Evolutionary conservation across 2,113 vertebrate species (phyloP).

Genomic region (Bufo bufo): DNA sequence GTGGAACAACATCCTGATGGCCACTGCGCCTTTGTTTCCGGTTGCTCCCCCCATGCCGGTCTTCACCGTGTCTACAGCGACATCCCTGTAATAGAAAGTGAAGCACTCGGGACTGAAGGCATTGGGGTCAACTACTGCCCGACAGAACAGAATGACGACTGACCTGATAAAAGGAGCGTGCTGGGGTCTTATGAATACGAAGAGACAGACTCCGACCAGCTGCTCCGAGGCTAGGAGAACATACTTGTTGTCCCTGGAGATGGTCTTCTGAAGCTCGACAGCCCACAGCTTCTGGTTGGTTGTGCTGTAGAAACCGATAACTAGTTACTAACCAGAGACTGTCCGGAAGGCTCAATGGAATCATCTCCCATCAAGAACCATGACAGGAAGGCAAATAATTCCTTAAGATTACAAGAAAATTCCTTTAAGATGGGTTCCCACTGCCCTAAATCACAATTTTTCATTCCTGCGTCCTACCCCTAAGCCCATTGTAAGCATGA

Average conservation of each 20-base stretch:
- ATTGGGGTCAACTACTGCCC: neutral
- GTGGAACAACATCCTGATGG: slow-evolving; percentile 94
- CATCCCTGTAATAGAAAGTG: slow-evolving; percentile 78
- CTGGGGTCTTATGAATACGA: slow-evolving; percentile 94
- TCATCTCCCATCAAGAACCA: too few species aligned
- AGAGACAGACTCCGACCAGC: slow-evolving; percentile 95
- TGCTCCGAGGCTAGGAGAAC: slow-evolving; percentile 97
- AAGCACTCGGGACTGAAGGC: neutral
- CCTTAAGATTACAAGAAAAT: too few species aligned
- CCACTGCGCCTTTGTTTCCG: slow-evolving; percentile 96
- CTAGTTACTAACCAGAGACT: neutral
- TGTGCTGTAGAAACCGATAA: slow-evolving; percentile 75
- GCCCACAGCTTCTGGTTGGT: slow-evolving; percentile 99
- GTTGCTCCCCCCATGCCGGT: slow-evolving; percentile 99
- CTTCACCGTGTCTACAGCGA: slow-evolving; percentile 96
- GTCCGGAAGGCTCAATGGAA: neutral
- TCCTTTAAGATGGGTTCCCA: too few species aligned
- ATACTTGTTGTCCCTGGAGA: slow-evolving; percentile 95
- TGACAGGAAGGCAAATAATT: too few species aligned
- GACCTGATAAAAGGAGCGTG: slow-evolving; percentile 97
- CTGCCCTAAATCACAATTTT: too few species aligned
- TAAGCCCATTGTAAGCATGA: too few species aligned
- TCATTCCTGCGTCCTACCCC: too few species aligned
- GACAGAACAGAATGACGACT: slow-evolving; percentile 46
- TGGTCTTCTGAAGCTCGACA: slow-evolving; percentile 92